Evolutionary conservation across 2,888 invertebrate species (phyloP), one percentile per base, ranked within the genome.

Genomic region (Melinaea menophilus): DNA sequence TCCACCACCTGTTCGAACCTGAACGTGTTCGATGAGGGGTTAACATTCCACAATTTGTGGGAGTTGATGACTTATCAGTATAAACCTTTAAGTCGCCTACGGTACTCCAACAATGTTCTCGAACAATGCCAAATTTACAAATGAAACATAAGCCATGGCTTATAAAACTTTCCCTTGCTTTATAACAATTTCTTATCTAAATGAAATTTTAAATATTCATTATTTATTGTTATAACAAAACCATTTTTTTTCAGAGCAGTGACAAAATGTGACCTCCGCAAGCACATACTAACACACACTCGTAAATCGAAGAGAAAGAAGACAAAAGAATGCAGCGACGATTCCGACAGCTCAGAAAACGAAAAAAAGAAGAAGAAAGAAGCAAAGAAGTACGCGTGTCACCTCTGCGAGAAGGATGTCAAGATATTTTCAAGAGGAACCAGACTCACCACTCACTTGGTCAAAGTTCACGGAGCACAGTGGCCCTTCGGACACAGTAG

Each of bases 401-500:
- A 96, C 71, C 92, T 95, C 76, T 96, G 96, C 73, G 93, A 92
- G 69, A 82, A 83, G 37, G 62, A 75, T 0, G 77, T 72, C 67
- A 86, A 84, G 34, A 64, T 92, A 59, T 96, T 94, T 73, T 90
- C 92, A 2, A 88, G 93, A 63, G 96, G 96, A 3, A 88, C 92
- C 9, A 81, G 91, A 11, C 81, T 96, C 12, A 95, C 96, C 0
- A 92, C 91, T 45, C 96, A 97, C 83, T 81, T 96, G 65, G 94
- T 94, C 33, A 93, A 93, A 60, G 86, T 91, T 0, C 96, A 97
- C 72, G 93, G 94, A 22, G 93, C 94, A 2, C 94, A 93, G 73
- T 93, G 95, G 91, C 94, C 96, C 0, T 93, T 93, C 13, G 96
- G 96, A 2, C 95, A 95, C 75, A 94, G 94, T 63, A 87, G 96